phyloP scores from a whole-genome alignment of 2,113 vertebrate species.

The Halcyon senegalensis region DNA sequence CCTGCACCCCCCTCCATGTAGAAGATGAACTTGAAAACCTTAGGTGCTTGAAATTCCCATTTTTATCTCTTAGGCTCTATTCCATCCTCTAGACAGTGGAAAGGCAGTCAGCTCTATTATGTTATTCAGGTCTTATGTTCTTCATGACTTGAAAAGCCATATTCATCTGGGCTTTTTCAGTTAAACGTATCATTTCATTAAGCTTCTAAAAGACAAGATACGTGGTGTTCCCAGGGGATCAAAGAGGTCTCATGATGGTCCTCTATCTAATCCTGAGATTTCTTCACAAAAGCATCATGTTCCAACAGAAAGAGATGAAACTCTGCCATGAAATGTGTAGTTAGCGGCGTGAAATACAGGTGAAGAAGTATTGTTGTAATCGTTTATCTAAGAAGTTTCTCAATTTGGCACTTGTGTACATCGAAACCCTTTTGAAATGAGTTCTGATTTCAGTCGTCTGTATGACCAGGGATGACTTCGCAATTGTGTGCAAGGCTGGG shows the following conservation, averaged over 20 bases:
- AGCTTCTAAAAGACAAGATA: neutral
- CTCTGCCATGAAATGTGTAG: neutral
- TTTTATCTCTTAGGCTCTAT: neutral
- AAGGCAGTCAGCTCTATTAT: neutral
- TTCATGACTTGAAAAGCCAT: neutral
- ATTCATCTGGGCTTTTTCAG: neutral
- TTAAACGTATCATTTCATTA: neutral
- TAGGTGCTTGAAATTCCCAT: neutral
- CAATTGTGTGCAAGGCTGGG: neutral
- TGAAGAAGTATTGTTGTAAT: neutral
- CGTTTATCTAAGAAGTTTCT: neutral
- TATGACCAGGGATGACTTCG: neutral
- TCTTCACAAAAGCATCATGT: neutral
- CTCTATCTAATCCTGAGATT: neutral
- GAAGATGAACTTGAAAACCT: neutral
- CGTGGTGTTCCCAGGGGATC: neutral
- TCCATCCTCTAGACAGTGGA: neutral
- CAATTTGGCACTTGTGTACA: neutral
- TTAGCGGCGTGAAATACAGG: neutral
- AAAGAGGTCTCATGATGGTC: neutral
- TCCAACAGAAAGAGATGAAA: neutral
- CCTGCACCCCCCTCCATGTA: fast-evolving
- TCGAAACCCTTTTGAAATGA: neutral
- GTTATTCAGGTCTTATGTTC: neutral
- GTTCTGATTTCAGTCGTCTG: neutral